Base-by-base conservation (phyloP, 1,140 invertebrate genomes). In the Drosophila athabasca region DNA sequence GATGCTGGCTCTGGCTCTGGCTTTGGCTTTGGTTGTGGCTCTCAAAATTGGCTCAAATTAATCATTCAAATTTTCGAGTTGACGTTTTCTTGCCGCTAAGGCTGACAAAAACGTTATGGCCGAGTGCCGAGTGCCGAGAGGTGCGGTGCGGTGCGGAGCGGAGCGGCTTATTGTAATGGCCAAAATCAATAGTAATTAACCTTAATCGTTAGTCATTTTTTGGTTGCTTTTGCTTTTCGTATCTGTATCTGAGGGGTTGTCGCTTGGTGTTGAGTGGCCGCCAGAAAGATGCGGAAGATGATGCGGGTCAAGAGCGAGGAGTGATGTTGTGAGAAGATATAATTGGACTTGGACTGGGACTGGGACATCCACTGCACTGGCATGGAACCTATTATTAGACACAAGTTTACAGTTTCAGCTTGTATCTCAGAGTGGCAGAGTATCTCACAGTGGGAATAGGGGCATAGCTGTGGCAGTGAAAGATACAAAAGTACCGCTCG, bases 151-250 rank as follows among this genome's bases (percentile, higher is more conserved):
- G 26, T 6, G 26, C 26, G 0, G 17, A 29, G 35, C 44, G 26
- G 44, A 35, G 48, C 61, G 64, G 52, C 67, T 70, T 35, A 58
- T 59, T 52, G 67, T 79, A 59, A 62, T 75, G 67, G 52, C 43
- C 73, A 85, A 84, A 87, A 88, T 87, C 82, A 87, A 87, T 87
- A 87, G 82, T 87, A 87, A 87, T 87, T 87, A 87, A 82, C 82
- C 82, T 66, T 88, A 87, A 82, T 87, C 82, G 83, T 76, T 76
- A 67, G 65, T 58, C 59, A 75, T 48, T 75, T 75, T 66, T 65
- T 44, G 65, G 59, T 53, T 51, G 46, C 43, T 59, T 26, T 53
- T 51, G 46, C 43, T 59, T 26, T 68, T 35, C 8, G 7, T 31
- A 9, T 31, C 8, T 70, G 52, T 13, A 3, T 11, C 35, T 39